Base-by-base conservation (phyloP, 2,888 invertebrate genomes). In the Odontocolon sp. region DNA sequence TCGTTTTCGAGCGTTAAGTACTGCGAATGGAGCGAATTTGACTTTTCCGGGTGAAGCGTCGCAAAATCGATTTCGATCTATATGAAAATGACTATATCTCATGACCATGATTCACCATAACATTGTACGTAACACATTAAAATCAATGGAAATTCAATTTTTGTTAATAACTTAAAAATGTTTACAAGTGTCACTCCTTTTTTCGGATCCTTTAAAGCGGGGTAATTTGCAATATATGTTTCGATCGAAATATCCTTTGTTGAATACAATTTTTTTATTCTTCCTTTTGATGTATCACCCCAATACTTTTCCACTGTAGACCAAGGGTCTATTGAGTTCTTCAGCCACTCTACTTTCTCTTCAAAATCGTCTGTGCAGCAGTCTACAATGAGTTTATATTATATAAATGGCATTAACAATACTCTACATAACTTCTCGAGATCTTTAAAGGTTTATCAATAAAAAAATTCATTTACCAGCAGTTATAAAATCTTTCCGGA, bases 251-350 rank as follows among this genome's bases (percentile, higher is more conserved):
- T 14, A 38, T 69, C 45, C 21, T 71, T 36, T 1, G 63, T 11
- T 21, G 16, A 50, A 33, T 47, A 45, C 8, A 79, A 21, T 4
- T 66, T 38, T 28, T 54, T 47, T 8, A 77, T 61, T 31, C 66
- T 57, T 40, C 9, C n/a, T 52, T 36, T 75, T 0, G 71, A 77
- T 14, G 74, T 79, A 52, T 70, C 68, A n/a, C 9, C 9, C 79
- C 74, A 79, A 45, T 71, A 77, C 8, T 59, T 61, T 64, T 79
- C 74, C 6, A 77, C 79, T 11, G 50, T 57, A 4, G 66, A 28
- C 79, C 79, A 79, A 21, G 76, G 73, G 45, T 76, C 79, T 2
- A 79, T 52, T 38, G 52, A 68, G n/a, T 71, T 77, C 26, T 74
- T 33, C 8, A 79, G 40, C 77, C 71, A 79, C 38, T 64, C 23